phyloP scores from a whole-genome alignment of 1,140 invertebrate genomes.

The Listronotus oregonensis region DNA sequence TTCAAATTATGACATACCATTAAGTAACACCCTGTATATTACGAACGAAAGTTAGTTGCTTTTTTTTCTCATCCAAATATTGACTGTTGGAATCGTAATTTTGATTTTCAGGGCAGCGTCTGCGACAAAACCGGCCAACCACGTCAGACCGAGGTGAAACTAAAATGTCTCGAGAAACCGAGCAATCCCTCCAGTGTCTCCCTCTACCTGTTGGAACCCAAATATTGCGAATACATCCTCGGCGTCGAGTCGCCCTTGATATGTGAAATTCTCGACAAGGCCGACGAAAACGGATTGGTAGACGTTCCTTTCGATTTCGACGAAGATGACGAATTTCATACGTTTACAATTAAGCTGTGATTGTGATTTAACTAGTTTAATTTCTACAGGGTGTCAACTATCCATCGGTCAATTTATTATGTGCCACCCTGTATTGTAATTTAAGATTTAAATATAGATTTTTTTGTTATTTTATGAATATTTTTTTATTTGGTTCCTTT shows the following conservation, averaged over 20 bases:
- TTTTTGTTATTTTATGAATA: background rate
- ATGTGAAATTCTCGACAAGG: conserved; percentile 79
- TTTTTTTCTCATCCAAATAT: too few species aligned
- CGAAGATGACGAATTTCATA: conserved; percentile 16
- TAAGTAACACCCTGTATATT: too few species aligned
- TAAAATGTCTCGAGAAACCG: conserved; percentile 70
- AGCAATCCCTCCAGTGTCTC: conserved; percentile 77
- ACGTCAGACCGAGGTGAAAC: conserved; percentile 79
- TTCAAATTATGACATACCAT: too few species aligned
- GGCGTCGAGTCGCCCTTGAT: conserved; percentile 89
- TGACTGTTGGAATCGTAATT: too few species aligned
- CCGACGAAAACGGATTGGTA: conserved; percentile 73
- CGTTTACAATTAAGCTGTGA: conserved; percentile 23
- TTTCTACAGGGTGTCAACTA: background rate
- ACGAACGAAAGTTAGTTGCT: too few species aligned
- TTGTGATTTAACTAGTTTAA: background rate
- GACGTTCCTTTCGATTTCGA: conserved; percentile 40
- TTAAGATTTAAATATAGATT: background rate
- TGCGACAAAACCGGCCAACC: conserved; percentile 85
- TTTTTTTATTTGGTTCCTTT: too few species aligned
- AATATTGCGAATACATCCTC: conserved; percentile 89
- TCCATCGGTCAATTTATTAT: too few species aligned
- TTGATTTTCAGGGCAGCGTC: conserved; percentile 64
- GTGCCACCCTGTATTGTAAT: too few species aligned
- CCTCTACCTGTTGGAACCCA: conserved; percentile 86